phyloP scores from a whole-genome alignment of 2,113 vertebrate species.

The Ceratotherium simum region DNA sequence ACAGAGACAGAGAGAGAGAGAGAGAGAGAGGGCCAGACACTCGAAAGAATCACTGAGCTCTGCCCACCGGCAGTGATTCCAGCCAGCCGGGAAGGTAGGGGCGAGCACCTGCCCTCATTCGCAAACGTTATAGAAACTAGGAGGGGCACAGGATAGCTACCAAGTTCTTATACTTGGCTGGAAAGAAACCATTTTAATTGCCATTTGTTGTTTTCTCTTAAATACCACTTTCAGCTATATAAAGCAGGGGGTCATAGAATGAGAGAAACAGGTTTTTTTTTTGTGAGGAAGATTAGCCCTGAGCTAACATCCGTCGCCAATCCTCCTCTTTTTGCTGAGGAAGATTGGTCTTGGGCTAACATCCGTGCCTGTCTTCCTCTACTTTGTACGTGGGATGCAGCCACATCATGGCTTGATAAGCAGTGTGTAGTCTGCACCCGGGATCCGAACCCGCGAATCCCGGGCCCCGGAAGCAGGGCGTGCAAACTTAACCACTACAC shows the following conservation, averaged over 20 bases:
- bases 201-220: neutral
- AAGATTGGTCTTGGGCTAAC: no score
- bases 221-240: neutral
- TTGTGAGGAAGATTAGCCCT: no score
- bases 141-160: neutral
- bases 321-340: no score
- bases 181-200: neutral
- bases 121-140: fast-evolving
- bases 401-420: no score
- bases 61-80: neutral
- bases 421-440: no score
- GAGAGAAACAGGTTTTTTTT: neutral
- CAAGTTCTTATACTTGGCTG: neutral
- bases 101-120: neutral
- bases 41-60: neutral
- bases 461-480: no score
- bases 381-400: no score
- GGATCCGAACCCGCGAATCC: no score
- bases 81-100: fast-evolving
- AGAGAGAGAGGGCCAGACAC: neutral
- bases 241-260: neutral
- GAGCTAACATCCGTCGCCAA: no score
- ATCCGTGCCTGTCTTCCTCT: no score
- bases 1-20: no score
- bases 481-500: no score